Evolutionary conservation across 2,113 vertebrate species (phyloP).

Genomic region (Proterorhinus semilunaris): DNA sequence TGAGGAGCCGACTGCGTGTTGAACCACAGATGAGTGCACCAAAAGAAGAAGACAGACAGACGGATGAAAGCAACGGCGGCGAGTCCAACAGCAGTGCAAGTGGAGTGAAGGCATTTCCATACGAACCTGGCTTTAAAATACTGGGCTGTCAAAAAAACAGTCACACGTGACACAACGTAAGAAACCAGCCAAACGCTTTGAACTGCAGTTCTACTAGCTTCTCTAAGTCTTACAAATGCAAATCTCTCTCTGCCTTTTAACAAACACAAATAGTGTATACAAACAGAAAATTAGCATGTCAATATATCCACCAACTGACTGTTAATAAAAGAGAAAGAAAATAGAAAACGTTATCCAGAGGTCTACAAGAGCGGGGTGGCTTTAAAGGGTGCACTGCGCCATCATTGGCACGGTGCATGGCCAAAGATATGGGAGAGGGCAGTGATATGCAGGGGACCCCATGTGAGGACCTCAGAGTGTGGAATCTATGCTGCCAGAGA

Average conservation of each 20-base stretch:
- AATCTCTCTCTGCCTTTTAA: constrained; percentile 67
- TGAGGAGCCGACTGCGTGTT: constrained; percentile 85
- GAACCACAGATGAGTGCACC: constrained; percentile 88
- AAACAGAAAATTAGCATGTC: constrained; percentile 78
- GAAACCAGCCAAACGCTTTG: constrained; percentile 94
- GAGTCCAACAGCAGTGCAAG: constrained; percentile 99
- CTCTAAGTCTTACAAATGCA: constrained; percentile 67
- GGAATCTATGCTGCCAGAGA: not conserved
- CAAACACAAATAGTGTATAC: constrained; percentile 68
- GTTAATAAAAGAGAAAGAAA: constrained; percentile 70
- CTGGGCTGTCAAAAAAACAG: constrained; percentile 99
- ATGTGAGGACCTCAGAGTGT: constrained; percentile 57
- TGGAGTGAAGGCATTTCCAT: constrained; percentile 99
- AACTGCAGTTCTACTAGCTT: constrained; percentile 74
- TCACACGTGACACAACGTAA: constrained; percentile 99
- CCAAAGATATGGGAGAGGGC: constrained; percentile 56
- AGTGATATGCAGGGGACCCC: constrained; percentile 74
- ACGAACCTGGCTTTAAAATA: constrained; percentile 99
- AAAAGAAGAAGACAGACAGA: constrained; percentile 83
- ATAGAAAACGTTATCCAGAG: constrained; percentile 75
- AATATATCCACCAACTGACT: constrained; percentile 76
- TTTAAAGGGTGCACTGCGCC: constrained; percentile 82
- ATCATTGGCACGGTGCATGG: constrained; percentile 84
- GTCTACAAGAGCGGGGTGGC: constrained; percentile 82
- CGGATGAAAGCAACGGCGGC: constrained; percentile 93